Evolutionary conservation across 2,797 vertebrate species (phyloP).

Genomic region (Borostomias antarcticus): DNA sequence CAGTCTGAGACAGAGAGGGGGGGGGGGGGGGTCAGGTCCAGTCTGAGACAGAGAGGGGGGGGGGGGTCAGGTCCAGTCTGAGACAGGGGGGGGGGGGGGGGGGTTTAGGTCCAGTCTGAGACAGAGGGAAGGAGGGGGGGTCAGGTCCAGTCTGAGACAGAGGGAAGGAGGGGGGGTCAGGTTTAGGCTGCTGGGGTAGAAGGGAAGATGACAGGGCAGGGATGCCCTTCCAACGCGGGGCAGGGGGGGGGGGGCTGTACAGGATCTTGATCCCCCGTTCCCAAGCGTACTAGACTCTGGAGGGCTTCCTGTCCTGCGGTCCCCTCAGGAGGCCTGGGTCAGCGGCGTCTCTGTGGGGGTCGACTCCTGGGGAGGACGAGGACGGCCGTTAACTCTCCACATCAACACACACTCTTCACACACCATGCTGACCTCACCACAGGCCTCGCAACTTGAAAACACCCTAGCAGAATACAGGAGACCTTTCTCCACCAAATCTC

Average conservation of each 20-base stretch:
- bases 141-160: slow-evolving; percentile 68
- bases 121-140: slow-evolving; percentile 71
- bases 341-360: slow-evolving; percentile 58
- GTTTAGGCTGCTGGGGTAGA: slow-evolving; percentile 68
- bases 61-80: slow-evolving; percentile 57
- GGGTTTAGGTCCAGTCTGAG: slow-evolving; percentile 49
- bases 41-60: not conserved
- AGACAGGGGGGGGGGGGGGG: slow-evolving; percentile 33
- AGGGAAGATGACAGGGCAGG: no score
- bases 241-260: slow-evolving; percentile 69
- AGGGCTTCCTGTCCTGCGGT: not conserved
- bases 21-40: not conserved
- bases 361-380: slow-evolving; percentile 51
- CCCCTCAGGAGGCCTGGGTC: slow-evolving; percentile 60
- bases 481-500: no score
- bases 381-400: not conserved
- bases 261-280: slow-evolving; percentile 7
- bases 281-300: not conserved
- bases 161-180: slow-evolving; percentile 47
- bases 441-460: no score
- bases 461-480: not conserved
- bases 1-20: not conserved
- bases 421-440: not conserved
- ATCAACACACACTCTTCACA: not conserved
- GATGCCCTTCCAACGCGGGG: slow-evolving; percentile 24